These are phyloP conservation scores for Aphrophora alni DNA, from an alignment of 2,888 invertebrate species.

Conservation along the genomic window DNA sequence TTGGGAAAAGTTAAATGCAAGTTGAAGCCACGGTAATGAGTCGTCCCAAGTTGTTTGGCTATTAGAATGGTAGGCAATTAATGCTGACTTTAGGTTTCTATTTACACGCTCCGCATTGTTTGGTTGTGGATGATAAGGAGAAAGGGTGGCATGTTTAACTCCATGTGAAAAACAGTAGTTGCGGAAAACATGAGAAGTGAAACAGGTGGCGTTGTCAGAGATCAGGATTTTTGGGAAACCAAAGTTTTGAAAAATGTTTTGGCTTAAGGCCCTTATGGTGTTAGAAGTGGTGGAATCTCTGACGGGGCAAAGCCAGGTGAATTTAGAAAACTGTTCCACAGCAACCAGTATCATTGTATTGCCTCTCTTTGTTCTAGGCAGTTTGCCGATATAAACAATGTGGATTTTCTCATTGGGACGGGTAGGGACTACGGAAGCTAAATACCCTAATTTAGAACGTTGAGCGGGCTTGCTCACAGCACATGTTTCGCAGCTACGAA, in stretches of 20 bases:
- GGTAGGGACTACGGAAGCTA: conserved; percentile 3
- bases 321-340: conserved; percentile 15
- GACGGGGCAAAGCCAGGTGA: conserved; percentile 17
- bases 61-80: conserved; percentile 9
- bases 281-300: conserved; percentile 6
- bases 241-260: conserved; percentile 19
- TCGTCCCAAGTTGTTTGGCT: conserved; percentile 13
- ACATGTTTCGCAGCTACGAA: conserved; percentile 14
- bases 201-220: conserved; percentile 26
- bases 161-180: conserved; percentile 16
- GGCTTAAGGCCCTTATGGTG: not conserved
- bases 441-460: not conserved
- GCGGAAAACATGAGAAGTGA: conserved; percentile 19
- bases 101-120: conserved; percentile 15
- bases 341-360: conserved; percentile 6
- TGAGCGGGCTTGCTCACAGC: conserved; percentile 26
- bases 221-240: conserved; percentile 6
- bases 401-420: conserved; percentile 27
- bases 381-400: conserved; percentile 12
- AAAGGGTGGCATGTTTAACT: conserved; percentile 2
- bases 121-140: conserved; percentile 19
- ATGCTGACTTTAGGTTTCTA: conserved; percentile 13
- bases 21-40: not conserved
- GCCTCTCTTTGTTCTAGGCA: conserved; percentile 22
- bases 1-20: not conserved